Evolutionary conservation across 2,888 invertebrate genomes (phyloP), one percentile per base, ranked within the genome.

Genomic region (Ectropis crepuscularia): DNA sequence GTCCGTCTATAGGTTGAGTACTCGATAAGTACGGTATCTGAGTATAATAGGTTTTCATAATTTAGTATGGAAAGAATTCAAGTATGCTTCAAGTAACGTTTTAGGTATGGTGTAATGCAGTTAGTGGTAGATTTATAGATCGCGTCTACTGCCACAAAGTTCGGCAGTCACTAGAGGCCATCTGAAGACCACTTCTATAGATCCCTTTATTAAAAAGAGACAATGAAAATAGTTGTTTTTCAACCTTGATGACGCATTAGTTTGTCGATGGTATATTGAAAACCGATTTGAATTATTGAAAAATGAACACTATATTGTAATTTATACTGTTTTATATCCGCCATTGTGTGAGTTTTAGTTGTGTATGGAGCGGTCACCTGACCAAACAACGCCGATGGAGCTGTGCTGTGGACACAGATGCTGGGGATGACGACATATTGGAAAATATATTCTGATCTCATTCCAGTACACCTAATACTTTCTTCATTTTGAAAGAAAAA

Each of bases 271-370:
- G 57, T 63, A 55, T 39, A 39, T 7, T 38, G 38, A 68, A 63
- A 62, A 62, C 41, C 60, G 54, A 61, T 55, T 49, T 50, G 59
- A 46, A 60, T 62, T 61, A 47, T 51, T 53, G 12, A 9, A 46
- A 55, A 12, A 39, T 46, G 28, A 51, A 39, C 39, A 50, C 42
- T 49, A 8, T 54, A 41, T 55, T 64, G 37, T 55, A 55, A 53
- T 54, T 57, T 58, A 54, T 50, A 49, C 47, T 7, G 12, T 39
- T 50, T 49, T 49, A 49, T 50, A 50, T 11, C 10, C 28, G 41
- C 7, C 39, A 59, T 55, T 65, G 53, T 50, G 37, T 46, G 58
- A 61, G 57, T 66, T 57, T 51, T 62, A 61, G 54, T 61, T 61
- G 50, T 65, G 46, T 57, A n/a, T 12, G 46, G n/a, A 50, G 36